Evolutionary conservation across 2,888 invertebrate species (phyloP).

Genomic region (Papilio demoleus): DNA sequence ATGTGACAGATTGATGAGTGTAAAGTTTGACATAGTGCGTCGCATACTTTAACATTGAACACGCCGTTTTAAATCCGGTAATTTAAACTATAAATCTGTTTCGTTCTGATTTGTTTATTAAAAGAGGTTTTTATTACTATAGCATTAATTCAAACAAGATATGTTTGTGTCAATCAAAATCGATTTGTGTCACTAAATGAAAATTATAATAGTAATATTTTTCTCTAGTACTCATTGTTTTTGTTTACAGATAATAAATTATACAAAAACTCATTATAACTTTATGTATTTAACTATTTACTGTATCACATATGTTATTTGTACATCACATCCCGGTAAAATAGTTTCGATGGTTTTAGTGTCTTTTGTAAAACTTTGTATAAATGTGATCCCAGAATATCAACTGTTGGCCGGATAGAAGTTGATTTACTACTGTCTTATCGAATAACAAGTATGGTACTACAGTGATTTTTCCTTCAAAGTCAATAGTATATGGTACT

Average conservation of each 20-base stretch:
- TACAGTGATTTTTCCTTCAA: constrained; percentile 50
- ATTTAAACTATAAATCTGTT: constrained; percentile 3
- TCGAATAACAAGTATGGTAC: constrained; percentile 56
- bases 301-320: not conserved
- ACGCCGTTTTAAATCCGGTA: constrained; percentile 16
- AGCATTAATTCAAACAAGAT: not conserved
- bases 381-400: constrained; percentile 72
- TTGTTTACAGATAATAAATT: not conserved
- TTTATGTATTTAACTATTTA: constrained; percentile 1
- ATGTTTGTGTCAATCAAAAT: too few species aligned
- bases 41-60: constrained; percentile 17
- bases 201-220: too few species aligned
- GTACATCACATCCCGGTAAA: not conserved
- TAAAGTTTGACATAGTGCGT: constrained; percentile 31
- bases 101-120: not conserved
- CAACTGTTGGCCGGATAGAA: constrained; percentile 50
- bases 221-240: not conserved
- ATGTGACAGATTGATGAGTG: constrained; percentile 25
- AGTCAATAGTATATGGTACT: constrained; percentile 42
- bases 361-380: constrained; percentile 59
- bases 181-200: too few species aligned
- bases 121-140: not conserved
- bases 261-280: not conserved
- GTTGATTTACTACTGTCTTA: constrained; percentile 52
- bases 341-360: constrained; percentile 39